These are phyloP conservation scores for Pangasius sanitwongsei DNA, from an alignment of 2,797 vertebrate species.

Conservation along the genomic window DNA sequence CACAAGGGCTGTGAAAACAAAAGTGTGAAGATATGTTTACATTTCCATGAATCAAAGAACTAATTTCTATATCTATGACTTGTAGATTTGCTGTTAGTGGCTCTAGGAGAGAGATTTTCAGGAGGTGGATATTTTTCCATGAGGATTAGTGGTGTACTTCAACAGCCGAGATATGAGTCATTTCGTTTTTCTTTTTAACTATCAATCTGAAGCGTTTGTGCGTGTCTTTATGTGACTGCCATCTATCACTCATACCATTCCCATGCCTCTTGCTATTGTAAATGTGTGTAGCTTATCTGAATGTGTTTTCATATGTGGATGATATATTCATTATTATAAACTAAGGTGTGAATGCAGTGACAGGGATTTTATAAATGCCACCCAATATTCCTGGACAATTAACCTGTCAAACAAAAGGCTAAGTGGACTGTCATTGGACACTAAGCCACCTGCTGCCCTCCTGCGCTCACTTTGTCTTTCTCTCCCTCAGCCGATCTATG, in stretches of 20 bases:
- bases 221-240: background rate
- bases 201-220: background rate
- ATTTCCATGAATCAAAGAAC: background rate
- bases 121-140: background rate
- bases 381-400: background rate
- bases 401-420: slow-evolving; percentile 32
- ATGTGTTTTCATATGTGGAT: background rate
- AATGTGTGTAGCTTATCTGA: background rate
- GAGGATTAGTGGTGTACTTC: background rate
- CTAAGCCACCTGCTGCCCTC: slow-evolving; percentile 23
- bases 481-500: slow-evolving; percentile 75
- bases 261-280: slow-evolving; percentile 26
- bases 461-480: slow-evolving; percentile 36
- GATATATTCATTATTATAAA: background rate
- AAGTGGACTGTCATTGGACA: slow-evolving; percentile 26
- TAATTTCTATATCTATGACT: background rate
- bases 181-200: background rate
- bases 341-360: slow-evolving; percentile 1
- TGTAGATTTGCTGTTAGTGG: background rate
- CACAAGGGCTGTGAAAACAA: slow-evolving; percentile 3
- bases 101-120: background rate
- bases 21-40: background rate
- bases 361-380: slow-evolving; percentile 4
- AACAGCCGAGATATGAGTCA: background rate
- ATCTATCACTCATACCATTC: slow-evolving; percentile 17